Percentiles rank a stretch among this genome's conserved stretches.
Conservation (phyloP, 2,888 invertebrate genomes). For the Metallyticus violacea region DNA sequence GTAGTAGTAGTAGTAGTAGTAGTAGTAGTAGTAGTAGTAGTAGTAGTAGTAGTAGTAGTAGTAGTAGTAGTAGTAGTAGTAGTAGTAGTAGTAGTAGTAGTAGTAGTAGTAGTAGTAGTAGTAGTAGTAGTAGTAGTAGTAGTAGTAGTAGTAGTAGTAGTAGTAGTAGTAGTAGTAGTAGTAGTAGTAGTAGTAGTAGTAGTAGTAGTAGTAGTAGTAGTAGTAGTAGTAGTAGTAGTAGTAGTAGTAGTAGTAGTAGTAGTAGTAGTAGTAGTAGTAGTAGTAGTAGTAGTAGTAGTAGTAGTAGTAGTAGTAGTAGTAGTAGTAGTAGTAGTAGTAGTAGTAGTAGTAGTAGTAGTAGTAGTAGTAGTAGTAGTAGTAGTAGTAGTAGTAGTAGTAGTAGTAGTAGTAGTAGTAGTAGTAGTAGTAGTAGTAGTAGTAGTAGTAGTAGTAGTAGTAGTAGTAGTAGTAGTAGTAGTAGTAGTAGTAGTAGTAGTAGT, state of each 20-base stretch:
- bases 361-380: background rate
- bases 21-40: background rate
- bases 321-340: background rate
- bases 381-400: background rate
- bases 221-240: background rate
- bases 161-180: background rate
- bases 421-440: background rate
- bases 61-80: background rate
- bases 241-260: background rate
- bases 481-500: background rate
- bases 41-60: background rate
- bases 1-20: background rate
- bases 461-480: background rate
- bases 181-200: background rate
- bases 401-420: background rate
- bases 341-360: background rate
- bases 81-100: background rate
- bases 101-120: background rate
- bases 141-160: background rate
- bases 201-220: background rate
- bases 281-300: background rate
- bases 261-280: background rate
- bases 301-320: background rate
- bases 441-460: background rate
- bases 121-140: background rate